Percentiles rank a stretch among this genome's conserved stretches.
These are phyloP conservation scores for Trichonephila inaurata DNA, from an alignment of 1,140 invertebrate species.

Conservation along the genomic window DNA sequence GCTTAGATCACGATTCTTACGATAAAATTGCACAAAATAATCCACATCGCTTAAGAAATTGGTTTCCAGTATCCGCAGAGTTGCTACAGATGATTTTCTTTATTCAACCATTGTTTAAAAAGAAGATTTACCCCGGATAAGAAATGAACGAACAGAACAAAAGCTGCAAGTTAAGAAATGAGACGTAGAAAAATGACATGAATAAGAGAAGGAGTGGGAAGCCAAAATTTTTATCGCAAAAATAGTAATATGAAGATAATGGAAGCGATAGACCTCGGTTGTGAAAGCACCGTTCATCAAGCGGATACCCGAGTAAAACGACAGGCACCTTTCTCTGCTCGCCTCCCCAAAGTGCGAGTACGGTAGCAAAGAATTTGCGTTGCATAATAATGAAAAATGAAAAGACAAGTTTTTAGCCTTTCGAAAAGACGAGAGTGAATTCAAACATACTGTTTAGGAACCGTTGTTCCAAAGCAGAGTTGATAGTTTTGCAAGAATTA, in stretches of 20 bases:
- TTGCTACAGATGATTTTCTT: not conserved
- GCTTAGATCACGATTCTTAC: not conserved
- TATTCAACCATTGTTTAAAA: not conserved
- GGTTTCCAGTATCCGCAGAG: not conserved
- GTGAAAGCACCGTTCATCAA: conserved; percentile 37
- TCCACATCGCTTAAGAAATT: conserved; percentile 19
- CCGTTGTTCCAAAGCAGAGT: too few species aligned
- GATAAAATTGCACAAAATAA: not conserved
- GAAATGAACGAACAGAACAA: conserved; percentile 33
- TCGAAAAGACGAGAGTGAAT: too few species aligned
- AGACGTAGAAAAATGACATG: conserved; percentile 17
- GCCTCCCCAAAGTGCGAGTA: not conserved
- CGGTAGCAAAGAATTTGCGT: not conserved
- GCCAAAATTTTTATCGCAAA: conserved; percentile 22
- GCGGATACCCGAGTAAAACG: not conserved
- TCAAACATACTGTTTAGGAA: too few species aligned
- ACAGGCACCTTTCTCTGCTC: not conserved
- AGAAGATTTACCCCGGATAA: conserved; percentile 16
- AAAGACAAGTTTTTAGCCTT: not conserved
- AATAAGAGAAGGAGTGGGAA: not conserved
- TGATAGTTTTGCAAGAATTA: too few species aligned
- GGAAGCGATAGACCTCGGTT: not conserved
- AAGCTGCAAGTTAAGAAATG: conserved; percentile 32
- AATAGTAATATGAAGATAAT: conserved; percentile 37
- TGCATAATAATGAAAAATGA: conserved; percentile 27